Evolutionary conservation across 2,113 vertebrate genomes (phyloP), one percentile per base, ranked within the genome.

Genomic region (Tylochromis polylepis): DNA sequence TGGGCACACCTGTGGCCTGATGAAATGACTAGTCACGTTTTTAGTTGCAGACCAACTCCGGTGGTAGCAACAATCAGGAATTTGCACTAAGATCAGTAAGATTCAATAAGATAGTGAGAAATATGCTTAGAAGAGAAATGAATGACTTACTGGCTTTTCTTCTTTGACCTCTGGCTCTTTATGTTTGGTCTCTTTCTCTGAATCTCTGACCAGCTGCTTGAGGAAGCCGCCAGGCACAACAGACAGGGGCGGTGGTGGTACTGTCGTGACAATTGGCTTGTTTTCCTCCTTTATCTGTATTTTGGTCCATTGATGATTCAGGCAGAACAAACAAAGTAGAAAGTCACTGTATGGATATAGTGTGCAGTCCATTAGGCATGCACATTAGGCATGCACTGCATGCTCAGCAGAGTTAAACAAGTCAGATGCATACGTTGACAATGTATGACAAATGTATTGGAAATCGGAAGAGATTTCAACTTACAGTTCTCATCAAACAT

Each of bases 231-330:
- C 98, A 0, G 98, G 97, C 65, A 98, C 94, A 29, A 96, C 96
- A 0, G 98, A 97, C 82, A 98, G 95, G 0, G 97, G 95, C 1
- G 97, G 95, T 0, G 98, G 97, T 0, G 97, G 96, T 0, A 95
- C 94, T 0, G 97, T 89, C 0, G 96, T 90, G 0, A 93, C 90
- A 0, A 96, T 95, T 1, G 94, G 96, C 87, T 96, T 97, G 81
- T 98, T 98, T 95, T 99, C 98, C 87, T 99, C 98, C 92, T 97
- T 97, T 11, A 99, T 99, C 98, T 99, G 97, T 92, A 51, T 65
- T 36, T 49, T 14, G 11, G 70, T 14, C 9, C 20, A 58, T 56
- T 3, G 5, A 60, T 56, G 49, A 8, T 51, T 55, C 5, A 43
- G 14, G 27, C 16, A 6, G 49, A 43, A 36, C 15, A 85, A 46